Percentiles rank a stretch among this genome's conserved stretches.
phyloP scores from a whole-genome alignment of 2,888 invertebrate species.

The Pseudococcus longispinus region DNA sequence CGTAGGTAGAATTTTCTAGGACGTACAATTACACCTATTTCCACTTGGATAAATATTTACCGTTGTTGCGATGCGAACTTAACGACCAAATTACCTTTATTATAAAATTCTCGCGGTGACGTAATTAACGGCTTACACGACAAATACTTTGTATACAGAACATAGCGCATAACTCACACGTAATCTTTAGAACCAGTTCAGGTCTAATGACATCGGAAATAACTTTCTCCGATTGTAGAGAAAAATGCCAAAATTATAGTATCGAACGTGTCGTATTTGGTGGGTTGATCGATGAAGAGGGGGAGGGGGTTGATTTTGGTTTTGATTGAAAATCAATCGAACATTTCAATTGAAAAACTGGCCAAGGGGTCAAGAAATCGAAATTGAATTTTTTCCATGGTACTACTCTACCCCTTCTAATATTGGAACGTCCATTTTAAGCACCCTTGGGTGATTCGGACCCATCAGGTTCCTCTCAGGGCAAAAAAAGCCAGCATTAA shows the following conservation, averaged over 20 bases:
- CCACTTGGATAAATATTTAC: conserved; percentile 31
- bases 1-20: neutral
- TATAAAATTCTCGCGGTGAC: conserved; percentile 50
- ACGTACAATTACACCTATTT: conserved; percentile 9
- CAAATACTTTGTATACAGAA: conserved; percentile 16
- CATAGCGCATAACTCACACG: conserved; percentile 7
- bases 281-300: neutral
- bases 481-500: too few species aligned
- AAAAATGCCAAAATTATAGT: conserved; percentile 43
- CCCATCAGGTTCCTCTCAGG: too few species aligned
- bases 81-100: conserved; percentile 53
- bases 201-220: conserved; percentile 50
- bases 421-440: too few species aligned
- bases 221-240: conserved; percentile 34
- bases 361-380: too few species aligned
- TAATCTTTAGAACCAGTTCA: conserved; percentile 47
- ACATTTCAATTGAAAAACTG: too few species aligned
- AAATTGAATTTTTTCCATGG: too few species aligned
- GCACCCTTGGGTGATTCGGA: too few species aligned
- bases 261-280: neutral
- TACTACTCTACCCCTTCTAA: too few species aligned
- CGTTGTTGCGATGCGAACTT: conserved; percentile 38
- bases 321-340: neutral
- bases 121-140: conserved; percentile 41
- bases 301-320: neutral